Percentiles rank a stretch among this genome's conserved stretches.
These are phyloP conservation scores for Mactromeris polynyma DNA, from an alignment of 2,888 invertebrate species.

Conservation along the genomic window DNA sequence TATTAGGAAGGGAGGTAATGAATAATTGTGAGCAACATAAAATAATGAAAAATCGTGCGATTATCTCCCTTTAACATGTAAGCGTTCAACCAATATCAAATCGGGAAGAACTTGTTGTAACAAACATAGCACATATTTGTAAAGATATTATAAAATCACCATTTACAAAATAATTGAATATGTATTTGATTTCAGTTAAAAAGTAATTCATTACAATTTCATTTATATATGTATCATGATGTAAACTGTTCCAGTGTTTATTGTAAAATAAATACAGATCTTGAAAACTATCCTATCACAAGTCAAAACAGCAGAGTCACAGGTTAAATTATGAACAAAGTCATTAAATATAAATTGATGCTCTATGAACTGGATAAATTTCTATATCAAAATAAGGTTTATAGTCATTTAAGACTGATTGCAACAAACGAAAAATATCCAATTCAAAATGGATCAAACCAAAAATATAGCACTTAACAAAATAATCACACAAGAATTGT, in stretches of 20 bases:
- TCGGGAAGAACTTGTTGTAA: too few relatives aligned
- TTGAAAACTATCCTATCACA: too few relatives aligned
- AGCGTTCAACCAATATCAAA: too few relatives aligned
- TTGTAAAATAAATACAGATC: too few relatives aligned
- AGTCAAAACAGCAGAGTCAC: not conserved
- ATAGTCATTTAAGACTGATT: not conserved
- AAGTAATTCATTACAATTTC: too few relatives aligned
- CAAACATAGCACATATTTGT: too few relatives aligned
- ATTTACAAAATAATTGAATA: too few relatives aligned
- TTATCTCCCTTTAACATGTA: not conserved
- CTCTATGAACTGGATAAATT: not conserved
- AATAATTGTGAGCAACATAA: not conserved
- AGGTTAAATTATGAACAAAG: not conserved
- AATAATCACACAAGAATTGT: not conserved
- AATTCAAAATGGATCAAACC: not conserved
- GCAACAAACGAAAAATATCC: not conserved
- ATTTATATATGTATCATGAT: too few relatives aligned
- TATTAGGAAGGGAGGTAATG: constrained; percentile 5
- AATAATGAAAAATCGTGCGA: not conserved
- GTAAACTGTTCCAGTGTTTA: too few relatives aligned
- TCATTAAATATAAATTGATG: not conserved
- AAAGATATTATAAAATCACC: too few relatives aligned
- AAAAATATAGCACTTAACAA: not conserved
- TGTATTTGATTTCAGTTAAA: too few relatives aligned
- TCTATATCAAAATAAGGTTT: not conserved